Evolutionary conservation across 2,888 invertebrate species (phyloP).

Genomic region (Caenorhabditis zanzibari): DNA sequence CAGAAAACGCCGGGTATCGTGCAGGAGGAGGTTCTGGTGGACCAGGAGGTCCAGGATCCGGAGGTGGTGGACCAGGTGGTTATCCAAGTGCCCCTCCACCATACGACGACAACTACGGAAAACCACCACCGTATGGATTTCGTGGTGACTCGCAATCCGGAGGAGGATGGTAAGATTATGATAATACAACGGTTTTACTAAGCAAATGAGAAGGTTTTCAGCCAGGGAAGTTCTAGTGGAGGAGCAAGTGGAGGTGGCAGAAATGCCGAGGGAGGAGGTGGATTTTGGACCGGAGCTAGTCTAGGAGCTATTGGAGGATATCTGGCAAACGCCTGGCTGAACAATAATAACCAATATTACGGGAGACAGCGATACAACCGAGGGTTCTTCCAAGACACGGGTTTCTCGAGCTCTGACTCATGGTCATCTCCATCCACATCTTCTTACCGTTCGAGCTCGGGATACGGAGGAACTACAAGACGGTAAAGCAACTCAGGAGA

Average conservation of each 20-base stretch:
- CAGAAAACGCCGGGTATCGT: slow-evolving; percentile 50
- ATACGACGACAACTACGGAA: slow-evolving; percentile 70
- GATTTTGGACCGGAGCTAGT: slow-evolving; percentile 76
- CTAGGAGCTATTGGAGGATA: slow-evolving; percentile 81
- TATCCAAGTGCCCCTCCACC: slow-evolving; percentile 72
- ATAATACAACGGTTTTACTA: not conserved
- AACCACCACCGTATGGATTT: slow-evolving; percentile 68
- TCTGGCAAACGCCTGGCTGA: slow-evolving; percentile 55
- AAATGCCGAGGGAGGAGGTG: slow-evolving; percentile 46
- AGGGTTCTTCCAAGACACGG: slow-evolving; percentile 53
- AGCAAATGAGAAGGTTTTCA: slow-evolving; percentile 30
- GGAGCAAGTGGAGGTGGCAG: slow-evolving; percentile 40
- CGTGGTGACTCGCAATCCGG: slow-evolving; percentile 53
- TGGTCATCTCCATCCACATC: slow-evolving; percentile 58
- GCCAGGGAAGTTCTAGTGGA: slow-evolving; percentile 35
- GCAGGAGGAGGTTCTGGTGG: slow-evolving; percentile 51
- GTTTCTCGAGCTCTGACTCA: slow-evolving; percentile 43
- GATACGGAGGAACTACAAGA: slow-evolving; percentile 76
- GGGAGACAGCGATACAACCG: slow-evolving; percentile 46
- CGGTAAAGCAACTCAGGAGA: slow-evolving; percentile 53
- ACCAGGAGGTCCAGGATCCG: slow-evolving; percentile 59
- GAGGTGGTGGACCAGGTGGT: slow-evolving; percentile 66
- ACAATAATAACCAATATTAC: slow-evolving; percentile 45
- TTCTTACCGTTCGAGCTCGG: slow-evolving; percentile 56
- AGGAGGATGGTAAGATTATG: slow-evolving; percentile 53